Conservation (phyloP, 2,797 vertebrate genomes). For the Diglossa cyanea region DNA sequence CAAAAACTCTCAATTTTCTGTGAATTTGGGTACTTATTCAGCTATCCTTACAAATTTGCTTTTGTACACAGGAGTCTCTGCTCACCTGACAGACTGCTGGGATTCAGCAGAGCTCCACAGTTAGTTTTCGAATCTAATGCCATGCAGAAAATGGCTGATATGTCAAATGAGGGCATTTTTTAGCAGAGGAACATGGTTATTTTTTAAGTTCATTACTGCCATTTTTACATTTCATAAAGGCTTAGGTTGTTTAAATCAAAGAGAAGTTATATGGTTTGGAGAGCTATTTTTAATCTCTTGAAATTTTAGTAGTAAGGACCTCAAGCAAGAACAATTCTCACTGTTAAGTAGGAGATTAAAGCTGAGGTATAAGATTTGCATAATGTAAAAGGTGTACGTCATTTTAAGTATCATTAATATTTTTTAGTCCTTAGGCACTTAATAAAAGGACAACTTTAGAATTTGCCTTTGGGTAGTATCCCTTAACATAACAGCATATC, state of each 20-base stretch:
- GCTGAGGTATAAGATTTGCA: slow-evolving; percentile 56
- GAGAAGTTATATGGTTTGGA: slow-evolving; percentile 10
- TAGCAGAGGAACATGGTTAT: background rate
- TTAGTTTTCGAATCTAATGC: background rate
- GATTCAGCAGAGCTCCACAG: background rate
- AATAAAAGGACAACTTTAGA: slow-evolving; percentile 62
- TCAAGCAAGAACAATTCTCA: slow-evolving; percentile 65
- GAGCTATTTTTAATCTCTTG: slow-evolving; percentile 64
- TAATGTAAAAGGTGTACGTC: slow-evolving; percentile 57
- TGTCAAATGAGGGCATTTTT: background rate
- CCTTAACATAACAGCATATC: slow-evolving; percentile 18
- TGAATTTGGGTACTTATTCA: background rate
- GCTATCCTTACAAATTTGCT: background rate
- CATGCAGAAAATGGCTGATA: background rate
- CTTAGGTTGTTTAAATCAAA: slow-evolving; percentile 34
- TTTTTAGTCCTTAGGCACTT: slow-evolving; percentile 59
- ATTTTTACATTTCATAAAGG: slow-evolving; percentile 7
- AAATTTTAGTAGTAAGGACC: slow-evolving; percentile 41
- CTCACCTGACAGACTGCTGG: background rate
- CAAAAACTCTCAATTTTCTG: accelerated
- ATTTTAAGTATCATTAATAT: slow-evolving; percentile 60
- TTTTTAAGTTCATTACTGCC: background rate
- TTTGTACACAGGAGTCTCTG: background rate
- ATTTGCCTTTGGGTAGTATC: slow-evolving; percentile 54
- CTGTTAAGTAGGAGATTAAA: slow-evolving; percentile 65